Conservation (phyloP, 2,888 invertebrate species). For the Labia minor region DNA sequence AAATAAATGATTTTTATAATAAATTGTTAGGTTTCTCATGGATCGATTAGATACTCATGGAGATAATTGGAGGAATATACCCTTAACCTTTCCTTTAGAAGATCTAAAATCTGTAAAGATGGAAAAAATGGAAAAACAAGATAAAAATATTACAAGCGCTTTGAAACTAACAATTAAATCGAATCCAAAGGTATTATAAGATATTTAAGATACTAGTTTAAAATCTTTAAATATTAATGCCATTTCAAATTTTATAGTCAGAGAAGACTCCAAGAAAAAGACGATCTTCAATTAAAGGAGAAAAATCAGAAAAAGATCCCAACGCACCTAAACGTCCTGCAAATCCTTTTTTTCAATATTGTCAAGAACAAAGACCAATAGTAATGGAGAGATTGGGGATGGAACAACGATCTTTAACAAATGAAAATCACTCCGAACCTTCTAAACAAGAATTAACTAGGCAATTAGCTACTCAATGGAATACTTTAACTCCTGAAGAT, state of each 20-base stretch:
- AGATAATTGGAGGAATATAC: conserved; percentile 54
- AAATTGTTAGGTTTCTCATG: conserved; percentile 45
- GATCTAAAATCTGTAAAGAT: conserved; percentile 28
- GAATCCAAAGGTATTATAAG: background rate
- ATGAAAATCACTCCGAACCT: conserved; percentile 49
- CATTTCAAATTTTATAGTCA: conserved; percentile 1
- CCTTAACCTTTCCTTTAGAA: conserved; percentile 46
- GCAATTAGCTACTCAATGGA: conserved; percentile 63
- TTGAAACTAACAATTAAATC: background rate
- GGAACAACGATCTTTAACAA: conserved; percentile 22
- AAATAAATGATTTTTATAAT: background rate
- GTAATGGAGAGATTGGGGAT: conserved; percentile 43
- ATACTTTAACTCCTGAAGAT: conserved; percentile 54
- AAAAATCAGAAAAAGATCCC: conserved; percentile 48
- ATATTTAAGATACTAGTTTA: no score
- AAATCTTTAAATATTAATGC: no score
- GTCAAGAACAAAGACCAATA: conserved; percentile 64
- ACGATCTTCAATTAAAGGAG: conserved; percentile 31
- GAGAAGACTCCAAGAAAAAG: conserved; percentile 19
- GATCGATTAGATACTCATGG: conserved; percentile 57
- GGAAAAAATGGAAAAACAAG: conserved; percentile 28
- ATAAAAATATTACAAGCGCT: conserved; percentile 20
- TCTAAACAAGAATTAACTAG: conserved; percentile 64
- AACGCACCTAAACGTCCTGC: conserved; percentile 69
- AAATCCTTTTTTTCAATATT: conserved; percentile 71